Conservation (phyloP, 2,113 vertebrate genomes). For the Leucosticte australis region DNA sequence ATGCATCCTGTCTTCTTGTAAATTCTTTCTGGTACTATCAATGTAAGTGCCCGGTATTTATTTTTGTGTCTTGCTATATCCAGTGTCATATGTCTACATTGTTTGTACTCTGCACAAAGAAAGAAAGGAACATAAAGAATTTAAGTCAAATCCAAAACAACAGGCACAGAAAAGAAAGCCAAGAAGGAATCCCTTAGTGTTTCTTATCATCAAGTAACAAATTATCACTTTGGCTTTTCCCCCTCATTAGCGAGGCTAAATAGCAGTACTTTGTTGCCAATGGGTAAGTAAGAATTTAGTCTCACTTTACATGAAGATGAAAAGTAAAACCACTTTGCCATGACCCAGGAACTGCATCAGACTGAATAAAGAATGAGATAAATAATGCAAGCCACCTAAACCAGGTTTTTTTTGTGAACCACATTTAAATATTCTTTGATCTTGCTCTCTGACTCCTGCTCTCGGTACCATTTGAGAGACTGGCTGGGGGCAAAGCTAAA, state of each 20-base stretch:
- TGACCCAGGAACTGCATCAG: neutral
- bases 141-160: neutral
- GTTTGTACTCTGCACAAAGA: neutral
- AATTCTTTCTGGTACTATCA: slow-evolving; percentile 48
- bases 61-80: slow-evolving; percentile 8
- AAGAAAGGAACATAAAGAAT: neutral
- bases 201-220: neutral
- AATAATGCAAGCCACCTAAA: slow-evolving; percentile 42
- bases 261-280: neutral
- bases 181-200: neutral
- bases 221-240: neutral
- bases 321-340: neutral
- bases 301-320: neutral
- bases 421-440: slow-evolving; percentile 29
- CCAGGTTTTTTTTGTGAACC: neutral
- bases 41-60: slow-evolving; percentile 23
- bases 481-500: neutral
- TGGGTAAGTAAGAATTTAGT: neutral
- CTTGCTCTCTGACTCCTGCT: neutral
- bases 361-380: neutral
- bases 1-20: slow-evolving; percentile 17
- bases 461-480: neutral
- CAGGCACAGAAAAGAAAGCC: neutral
- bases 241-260: neutral
- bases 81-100: neutral